Evolutionary conservation across 2,888 invertebrate genomes (phyloP).

Genomic region (Adelognathus sp.): DNA sequence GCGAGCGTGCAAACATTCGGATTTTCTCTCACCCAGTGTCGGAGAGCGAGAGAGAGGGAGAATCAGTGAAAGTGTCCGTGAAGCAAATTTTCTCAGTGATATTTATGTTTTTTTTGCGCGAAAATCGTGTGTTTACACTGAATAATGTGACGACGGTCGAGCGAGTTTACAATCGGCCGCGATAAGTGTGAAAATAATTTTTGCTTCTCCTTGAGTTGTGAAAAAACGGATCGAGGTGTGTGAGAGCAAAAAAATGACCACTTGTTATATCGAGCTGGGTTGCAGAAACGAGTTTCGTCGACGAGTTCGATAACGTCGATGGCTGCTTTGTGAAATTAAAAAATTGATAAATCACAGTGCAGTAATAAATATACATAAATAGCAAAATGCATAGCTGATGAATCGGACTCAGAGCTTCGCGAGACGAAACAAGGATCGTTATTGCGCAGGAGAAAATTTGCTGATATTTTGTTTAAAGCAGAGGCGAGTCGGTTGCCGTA

Average conservation of each 20-base stretch:
- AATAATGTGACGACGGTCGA: neutral
- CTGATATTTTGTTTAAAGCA: neutral
- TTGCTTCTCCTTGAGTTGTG: neutral
- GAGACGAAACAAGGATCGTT: neutral
- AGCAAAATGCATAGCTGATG: neutral
- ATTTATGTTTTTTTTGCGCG: neutral
- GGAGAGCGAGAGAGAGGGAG: neutral
- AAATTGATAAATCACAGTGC: neutral
- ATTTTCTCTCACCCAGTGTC: neutral
- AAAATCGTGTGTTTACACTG: neutral
- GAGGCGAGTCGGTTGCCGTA: neutral
- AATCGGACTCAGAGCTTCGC: neutral
- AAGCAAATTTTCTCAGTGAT: conserved; percentile 3
- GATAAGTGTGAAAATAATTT: neutral
- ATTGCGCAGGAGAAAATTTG: neutral
- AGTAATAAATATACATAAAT: neutral
- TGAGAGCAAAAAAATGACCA: neutral
- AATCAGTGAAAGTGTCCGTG: conserved; percentile 9
- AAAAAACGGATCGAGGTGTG: neutral
- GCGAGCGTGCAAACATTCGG: neutral
- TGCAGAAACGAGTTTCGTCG: neutral
- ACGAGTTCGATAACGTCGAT: neutral
- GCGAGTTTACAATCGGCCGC: neutral
- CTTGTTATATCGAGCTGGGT: neutral
- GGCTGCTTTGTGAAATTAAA: neutral